Percentiles rank a stretch among this genome's conserved stretches.
These are phyloP conservation scores for Amblyornis subalaris DNA, from an alignment of 2,113 vertebrate genomes.

Conservation along the genomic window DNA sequence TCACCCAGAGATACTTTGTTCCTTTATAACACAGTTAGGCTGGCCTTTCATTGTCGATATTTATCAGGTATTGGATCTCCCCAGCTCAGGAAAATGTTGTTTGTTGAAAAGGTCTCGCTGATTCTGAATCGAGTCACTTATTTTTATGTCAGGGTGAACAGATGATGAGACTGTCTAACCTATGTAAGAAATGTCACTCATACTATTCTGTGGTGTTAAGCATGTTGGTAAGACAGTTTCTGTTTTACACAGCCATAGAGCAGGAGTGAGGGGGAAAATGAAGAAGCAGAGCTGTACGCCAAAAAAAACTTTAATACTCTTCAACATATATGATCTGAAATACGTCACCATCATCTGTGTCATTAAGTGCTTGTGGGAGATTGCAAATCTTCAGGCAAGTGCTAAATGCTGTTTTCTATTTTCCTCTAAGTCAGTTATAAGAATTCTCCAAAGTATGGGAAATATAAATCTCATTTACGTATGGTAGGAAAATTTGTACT, in stretches of 20 bases:
- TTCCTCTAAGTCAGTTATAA: neutral
- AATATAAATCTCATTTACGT: neutral
- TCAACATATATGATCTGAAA: neutral
- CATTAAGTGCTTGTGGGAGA: neutral
- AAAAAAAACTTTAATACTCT: neutral
- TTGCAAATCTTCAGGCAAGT: neutral
- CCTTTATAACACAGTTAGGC: neutral
- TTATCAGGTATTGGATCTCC: neutral
- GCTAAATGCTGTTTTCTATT: conserved; percentile 19
- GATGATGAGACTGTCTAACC: neutral
- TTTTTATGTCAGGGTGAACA: neutral
- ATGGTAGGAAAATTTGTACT: neutral
- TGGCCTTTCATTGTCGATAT: neutral
- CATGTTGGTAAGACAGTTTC: neutral
- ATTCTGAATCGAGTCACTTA: neutral
- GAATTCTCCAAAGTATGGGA: neutral
- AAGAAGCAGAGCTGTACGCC: neutral
- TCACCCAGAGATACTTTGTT: neutral
- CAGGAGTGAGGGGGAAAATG: neutral
- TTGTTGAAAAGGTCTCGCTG: no score
- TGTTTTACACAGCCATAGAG: neutral
- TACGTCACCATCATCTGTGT: neutral
- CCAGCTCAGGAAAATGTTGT: neutral
- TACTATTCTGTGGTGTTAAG: neutral
- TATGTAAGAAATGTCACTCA: neutral